Evolutionary conservation across 1,140 invertebrate genomes (phyloP), one percentile per base, ranked within the genome.

Genomic region (Calephelis nemesis): DNA sequence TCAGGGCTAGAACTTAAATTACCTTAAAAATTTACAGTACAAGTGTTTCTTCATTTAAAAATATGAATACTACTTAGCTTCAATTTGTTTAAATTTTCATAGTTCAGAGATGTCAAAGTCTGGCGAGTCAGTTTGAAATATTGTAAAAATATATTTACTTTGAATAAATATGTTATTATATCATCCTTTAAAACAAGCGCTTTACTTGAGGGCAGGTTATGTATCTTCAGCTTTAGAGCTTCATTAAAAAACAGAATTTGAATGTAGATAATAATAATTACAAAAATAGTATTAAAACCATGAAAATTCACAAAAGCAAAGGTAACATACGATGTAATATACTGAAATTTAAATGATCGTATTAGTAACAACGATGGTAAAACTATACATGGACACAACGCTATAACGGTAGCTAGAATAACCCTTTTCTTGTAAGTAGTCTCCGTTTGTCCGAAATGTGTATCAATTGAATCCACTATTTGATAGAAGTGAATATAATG

Each of bases 301-400:
- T 88, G 83, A n/a, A 87, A 42, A 52, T 80, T 74, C 42, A 82
- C 63, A 11, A 81, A 64, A 39, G 78, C 77, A 40, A 88, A 77
- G 30, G 75, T 69, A 7, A 79, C 66, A 50, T 79, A 73, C 0
- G 73, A 73, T 19, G 73, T 49, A 12, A 81, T 54, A 64, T 79
- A 79, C 12, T 63, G 65, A 40, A 82, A 48, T 9, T 75, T 60
- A 64, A 84, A 79, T 13, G 74, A 73, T 13, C 72, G 68, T 6
- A 85, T 60, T 52, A 71, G 74, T 58, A 76, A 72, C 8, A 75
- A 72, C 42, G 62, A 63, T 19, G 64, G 71, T 0, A 77, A 48
- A 50, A 81, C 52, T 6, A 73, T 0, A 7, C 78, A 19, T 11
- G 81, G 74, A 0, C 79, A 40, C 10, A 81, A 47, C 12, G 78